Evolutionary conservation across 2,797 vertebrate genomes (phyloP), one percentile per base, ranked within the genome.

Genomic region (Amazonetta brasiliensis): DNA sequence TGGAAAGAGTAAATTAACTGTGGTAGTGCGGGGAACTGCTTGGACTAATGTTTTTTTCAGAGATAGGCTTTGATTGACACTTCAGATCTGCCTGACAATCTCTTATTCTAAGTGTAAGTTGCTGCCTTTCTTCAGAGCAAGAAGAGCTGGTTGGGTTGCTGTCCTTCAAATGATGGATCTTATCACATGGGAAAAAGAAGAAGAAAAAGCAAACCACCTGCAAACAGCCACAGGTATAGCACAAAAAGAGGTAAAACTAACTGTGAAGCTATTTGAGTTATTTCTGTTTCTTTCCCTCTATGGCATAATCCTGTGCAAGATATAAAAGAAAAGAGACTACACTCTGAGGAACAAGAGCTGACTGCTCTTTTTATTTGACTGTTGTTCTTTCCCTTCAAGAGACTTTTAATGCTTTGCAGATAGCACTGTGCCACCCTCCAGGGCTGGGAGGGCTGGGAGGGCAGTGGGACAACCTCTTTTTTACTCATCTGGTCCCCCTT

Each of bases 41-140:
- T 83, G 84, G 74, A 52, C 77, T 95, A 63, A 95, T 88, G 73
- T 59, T 80, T 87, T 93, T 87, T 89, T 67, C 75, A 77, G 88
- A 87, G 91, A 95, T 91, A 90, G 89, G 76, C 77, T 96, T 81
- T 96, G 95, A 97, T 31, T 92, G 95, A 80, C 80, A 52, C 67
- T 78, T 92, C 37, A 87, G 84, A 95, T 94, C 95, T 87, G 37
- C 58, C 91, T 95, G 90, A 91, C 86, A 77, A 95, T 96, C 93
- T 94, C 59, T 91, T 79, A 77, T 95, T 95, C 81, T 56, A 85
- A 91, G 94, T 2, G 15, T 87, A 90, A 90, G 95, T 63, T 73
- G 91, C 54, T 89, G 84, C 78, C 75, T 90, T 79, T 81, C 84
- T 94, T 66, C 67, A 54, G 77, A 93, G 84, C 76, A 76, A 80